Evolutionary conservation across 2,888 invertebrate genomes (phyloP).

Genomic region (Vanessa cardui): DNA sequence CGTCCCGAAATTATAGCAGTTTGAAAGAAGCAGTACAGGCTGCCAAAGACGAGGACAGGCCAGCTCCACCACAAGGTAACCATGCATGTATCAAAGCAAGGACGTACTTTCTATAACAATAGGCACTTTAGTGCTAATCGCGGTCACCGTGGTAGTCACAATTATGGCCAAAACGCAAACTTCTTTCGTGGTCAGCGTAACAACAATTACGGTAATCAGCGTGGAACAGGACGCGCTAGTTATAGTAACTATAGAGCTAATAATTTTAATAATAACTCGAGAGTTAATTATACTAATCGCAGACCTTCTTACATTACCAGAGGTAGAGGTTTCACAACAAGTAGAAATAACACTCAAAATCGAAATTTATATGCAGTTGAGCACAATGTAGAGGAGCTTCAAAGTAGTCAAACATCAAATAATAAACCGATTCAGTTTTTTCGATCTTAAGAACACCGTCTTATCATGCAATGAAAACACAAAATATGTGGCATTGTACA

Average conservation of each 20-base stretch:
- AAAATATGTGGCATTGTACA: constrained; percentile 4
- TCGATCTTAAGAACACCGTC: constrained; percentile 2
- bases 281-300: background rate
- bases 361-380: background rate
- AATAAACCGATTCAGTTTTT: too few relatives aligned
- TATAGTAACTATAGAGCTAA: constrained; percentile 1
- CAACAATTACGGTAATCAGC: background rate
- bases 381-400: background rate
- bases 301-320: background rate
- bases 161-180: background rate
- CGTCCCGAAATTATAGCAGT: constrained; percentile 8
- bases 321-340: background rate
- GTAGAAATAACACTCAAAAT: constrained; percentile 1
- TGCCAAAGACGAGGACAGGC: constrained; percentile 3
- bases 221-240: background rate
- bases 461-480: constrained; percentile 5
- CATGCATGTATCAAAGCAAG: background rate
- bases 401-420: background rate
- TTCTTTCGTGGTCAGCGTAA: background rate
- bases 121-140: background rate
- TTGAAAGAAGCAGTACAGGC: constrained; percentile 3
- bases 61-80: background rate
- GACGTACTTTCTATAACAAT: constrained; percentile 1
- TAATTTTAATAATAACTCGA: background rate
- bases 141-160: background rate